Conservation (phyloP, 2,113 vertebrate species). For the Neolamprologus caudopunctatus region DNA sequence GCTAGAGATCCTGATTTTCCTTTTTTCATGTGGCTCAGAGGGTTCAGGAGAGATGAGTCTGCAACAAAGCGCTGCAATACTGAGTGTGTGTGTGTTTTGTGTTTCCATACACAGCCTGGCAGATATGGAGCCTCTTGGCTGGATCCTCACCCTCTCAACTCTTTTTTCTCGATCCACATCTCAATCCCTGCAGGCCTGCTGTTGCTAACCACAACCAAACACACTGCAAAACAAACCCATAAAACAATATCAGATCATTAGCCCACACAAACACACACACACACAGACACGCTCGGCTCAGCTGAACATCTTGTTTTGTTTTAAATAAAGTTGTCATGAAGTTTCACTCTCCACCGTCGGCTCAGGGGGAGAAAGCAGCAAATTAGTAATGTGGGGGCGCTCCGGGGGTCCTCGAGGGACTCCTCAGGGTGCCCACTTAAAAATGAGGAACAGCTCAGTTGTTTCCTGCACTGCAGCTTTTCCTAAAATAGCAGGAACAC, state of each 20-base stretch:
- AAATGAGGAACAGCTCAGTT: background rate
- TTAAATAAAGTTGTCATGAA: constrained; percentile 8
- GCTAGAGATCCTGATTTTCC: background rate
- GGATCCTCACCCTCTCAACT: background rate
- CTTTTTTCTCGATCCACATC: background rate
- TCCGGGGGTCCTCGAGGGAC: background rate
- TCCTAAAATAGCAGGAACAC: background rate
- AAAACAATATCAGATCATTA: constrained; percentile 25
- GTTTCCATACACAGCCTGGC: background rate
- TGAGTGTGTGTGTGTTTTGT: background rate
- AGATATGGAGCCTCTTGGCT: constrained; percentile 16
- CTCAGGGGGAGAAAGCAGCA: background rate
- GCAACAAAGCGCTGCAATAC: background rate
- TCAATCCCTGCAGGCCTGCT: constrained; percentile 15
- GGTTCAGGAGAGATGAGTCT: constrained; percentile 18
- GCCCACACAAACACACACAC: background rate
- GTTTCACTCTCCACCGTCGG: background rate
- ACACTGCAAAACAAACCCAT: constrained; percentile 1
- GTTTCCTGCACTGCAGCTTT: background rate
- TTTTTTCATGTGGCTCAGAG: background rate
- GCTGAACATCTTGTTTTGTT: background rate
- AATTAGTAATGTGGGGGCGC: background rate
- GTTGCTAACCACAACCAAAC: constrained; percentile 16
- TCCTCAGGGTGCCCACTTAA: background rate
- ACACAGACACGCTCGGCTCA: background rate